Evolutionary conservation across 2,888 invertebrate genomes (phyloP).

Genomic region (Hydriomena furcata): DNA sequence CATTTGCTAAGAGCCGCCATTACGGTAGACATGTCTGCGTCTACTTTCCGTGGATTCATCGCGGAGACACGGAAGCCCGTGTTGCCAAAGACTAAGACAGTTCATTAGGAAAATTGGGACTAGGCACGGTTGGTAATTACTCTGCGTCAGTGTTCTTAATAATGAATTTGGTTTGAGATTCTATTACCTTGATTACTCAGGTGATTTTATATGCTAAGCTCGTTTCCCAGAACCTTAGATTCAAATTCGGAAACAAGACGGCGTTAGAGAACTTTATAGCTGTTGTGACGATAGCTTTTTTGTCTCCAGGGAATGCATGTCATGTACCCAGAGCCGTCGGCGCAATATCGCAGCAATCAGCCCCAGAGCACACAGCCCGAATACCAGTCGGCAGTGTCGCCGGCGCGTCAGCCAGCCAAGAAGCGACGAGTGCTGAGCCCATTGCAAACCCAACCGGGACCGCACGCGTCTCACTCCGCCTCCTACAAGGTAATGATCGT

Average conservation of each 20-base stretch:
- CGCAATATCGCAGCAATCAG: slow-evolving; percentile 77
- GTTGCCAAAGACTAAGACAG: slow-evolving; percentile 27
- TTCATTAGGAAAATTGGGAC: slow-evolving; percentile 32
- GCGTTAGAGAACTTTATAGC: no score
- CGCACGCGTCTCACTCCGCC: slow-evolving; percentile 57
- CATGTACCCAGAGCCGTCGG: slow-evolving; percentile 88
- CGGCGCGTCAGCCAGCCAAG: slow-evolving; percentile 71
- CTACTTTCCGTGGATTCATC: slow-evolving; percentile 7
- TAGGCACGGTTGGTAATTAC: slow-evolving; percentile 15
- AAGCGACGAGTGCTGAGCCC: slow-evolving; percentile 75
- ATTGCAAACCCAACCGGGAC: slow-evolving; percentile 38
- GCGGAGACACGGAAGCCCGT: slow-evolving; percentile 7
- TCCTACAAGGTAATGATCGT: slow-evolving; percentile 62
- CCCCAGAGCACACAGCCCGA: slow-evolving; percentile 63
- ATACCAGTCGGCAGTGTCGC: slow-evolving; percentile 69
- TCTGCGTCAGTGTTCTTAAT: slow-evolving; percentile 7
- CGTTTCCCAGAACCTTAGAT: no score
- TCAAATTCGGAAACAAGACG: no score
- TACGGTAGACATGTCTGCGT: slow-evolving; percentile 15
- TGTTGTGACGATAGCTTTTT: slow-evolving; percentile 6
- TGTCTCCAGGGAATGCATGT: slow-evolving; percentile 90
- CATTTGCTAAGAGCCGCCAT: slow-evolving; percentile 68
- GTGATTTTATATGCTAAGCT: no score
- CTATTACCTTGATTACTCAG: slow-evolving; percentile 11
- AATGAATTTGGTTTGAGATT: slow-evolving; percentile 13